phyloP scores from a whole-genome alignment of 2,113 vertebrate species.

The Salvator merianae region DNA sequence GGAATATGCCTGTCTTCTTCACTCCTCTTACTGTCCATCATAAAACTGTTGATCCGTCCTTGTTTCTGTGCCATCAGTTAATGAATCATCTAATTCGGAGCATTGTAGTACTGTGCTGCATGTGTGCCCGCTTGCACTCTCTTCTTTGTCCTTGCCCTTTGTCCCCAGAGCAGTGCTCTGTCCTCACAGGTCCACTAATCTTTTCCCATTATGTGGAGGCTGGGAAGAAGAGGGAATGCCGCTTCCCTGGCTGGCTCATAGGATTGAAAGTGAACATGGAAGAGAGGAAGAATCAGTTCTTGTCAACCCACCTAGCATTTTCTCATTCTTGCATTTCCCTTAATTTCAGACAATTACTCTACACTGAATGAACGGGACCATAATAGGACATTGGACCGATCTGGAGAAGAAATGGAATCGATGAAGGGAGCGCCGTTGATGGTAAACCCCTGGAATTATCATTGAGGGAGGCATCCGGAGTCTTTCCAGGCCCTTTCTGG shows the following conservation, averaged over 20 bases:
- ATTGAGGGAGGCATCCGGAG: not conserved
- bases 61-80: not conserved
- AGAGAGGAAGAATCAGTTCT: not conserved
- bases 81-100: not conserved
- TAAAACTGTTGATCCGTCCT: not conserved
- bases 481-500: not conserved
- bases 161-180: not conserved
- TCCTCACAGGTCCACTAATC: not conserved
- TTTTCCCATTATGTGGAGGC: not conserved
- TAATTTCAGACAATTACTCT: slow-evolving; percentile 81
- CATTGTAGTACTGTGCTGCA: not conserved
- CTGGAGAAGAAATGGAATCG: slow-evolving; percentile 84
- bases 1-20: not conserved
- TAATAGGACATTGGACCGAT: slow-evolving; percentile 86
- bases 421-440: slow-evolving; percentile 80
- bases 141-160: not conserved
- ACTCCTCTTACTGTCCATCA: not conserved
- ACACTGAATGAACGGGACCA: slow-evolving; percentile 90
- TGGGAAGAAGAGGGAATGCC: not conserved
- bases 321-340: not conserved
- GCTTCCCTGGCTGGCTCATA: not conserved
- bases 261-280: not conserved
- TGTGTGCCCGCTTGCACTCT: not conserved
- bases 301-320: not conserved
- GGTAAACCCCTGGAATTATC: slow-evolving; percentile 51